Evolutionary conservation across 92 coral and sea anemone species (phyloP).

Genomic region (Umimayanthus kanabou): DNA sequence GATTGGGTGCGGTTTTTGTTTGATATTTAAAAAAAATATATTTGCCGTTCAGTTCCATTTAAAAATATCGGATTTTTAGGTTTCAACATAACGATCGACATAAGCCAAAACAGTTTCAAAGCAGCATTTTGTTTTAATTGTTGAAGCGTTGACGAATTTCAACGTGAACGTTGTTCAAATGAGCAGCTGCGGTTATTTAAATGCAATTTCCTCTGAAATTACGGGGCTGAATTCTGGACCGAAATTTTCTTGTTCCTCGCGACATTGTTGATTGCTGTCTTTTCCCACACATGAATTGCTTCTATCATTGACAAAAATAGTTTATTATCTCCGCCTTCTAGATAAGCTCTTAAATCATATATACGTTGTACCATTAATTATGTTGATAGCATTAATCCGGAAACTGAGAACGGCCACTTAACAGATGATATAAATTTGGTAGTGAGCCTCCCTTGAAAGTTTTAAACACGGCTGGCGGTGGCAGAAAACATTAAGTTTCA

Average conservation of each 20-base stretch:
- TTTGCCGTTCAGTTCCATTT: too few species aligned
- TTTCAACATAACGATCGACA: background rate
- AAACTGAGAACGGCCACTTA: too few species aligned
- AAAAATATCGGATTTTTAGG: too few species aligned
- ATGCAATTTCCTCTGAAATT: background rate
- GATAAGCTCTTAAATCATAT: background rate
- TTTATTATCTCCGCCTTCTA: background rate
- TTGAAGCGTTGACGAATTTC: background rate
- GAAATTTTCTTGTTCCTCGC: background rate
- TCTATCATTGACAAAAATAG: background rate
- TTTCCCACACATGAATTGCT: background rate
- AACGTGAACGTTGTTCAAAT: background rate
- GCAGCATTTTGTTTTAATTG: background rate
- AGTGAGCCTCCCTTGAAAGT: too few species aligned
- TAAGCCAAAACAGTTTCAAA: background rate
- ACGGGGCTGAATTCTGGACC: background rate
- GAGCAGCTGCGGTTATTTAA: constrained; percentile 4
- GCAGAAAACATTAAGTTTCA: too few species aligned
- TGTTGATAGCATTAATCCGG: background rate
- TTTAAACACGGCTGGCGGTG: too few species aligned
- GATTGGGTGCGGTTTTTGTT: background rate
- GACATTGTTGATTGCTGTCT: background rate
- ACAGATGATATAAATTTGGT: too few species aligned
- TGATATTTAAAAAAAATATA: too few species aligned
- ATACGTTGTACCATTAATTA: background rate